phyloP scores from a whole-genome alignment of 2,113 vertebrate genomes.

The Megalops atlanticus region DNA sequence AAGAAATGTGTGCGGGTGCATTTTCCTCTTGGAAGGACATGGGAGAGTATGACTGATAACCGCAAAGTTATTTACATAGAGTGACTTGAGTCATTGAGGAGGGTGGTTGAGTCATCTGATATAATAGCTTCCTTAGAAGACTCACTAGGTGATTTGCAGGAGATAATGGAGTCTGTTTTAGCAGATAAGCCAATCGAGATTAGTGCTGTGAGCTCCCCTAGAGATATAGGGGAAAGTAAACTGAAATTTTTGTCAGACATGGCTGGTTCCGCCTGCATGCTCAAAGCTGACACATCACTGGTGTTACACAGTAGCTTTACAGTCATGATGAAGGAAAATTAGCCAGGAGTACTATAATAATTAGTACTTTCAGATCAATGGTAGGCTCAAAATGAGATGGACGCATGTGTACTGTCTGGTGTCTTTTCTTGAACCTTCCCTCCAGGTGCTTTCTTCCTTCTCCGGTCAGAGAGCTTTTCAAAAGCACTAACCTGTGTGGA shows the following conservation, averaged over 20 bases:
- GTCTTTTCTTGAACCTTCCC: constrained; percentile 27
- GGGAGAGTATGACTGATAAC: neutral
- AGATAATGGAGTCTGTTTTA: constrained; percentile 45
- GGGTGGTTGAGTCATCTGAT: constrained; percentile 31
- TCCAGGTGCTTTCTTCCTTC: constrained; percentile 53
- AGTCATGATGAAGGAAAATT: neutral
- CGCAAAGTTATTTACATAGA: neutral
- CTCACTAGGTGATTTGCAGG: constrained; percentile 42
- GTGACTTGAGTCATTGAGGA: neutral
- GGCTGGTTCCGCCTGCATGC: neutral
- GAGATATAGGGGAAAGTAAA: neutral
- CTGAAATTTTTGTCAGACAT: neutral
- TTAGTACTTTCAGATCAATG: neutral
- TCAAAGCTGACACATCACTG: neutral
- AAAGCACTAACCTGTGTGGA: constrained; percentile 50
- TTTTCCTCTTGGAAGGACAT: neutral
- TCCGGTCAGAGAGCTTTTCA: constrained; percentile 38
- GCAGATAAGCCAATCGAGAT: constrained; percentile 52
- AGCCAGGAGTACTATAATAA: neutral
- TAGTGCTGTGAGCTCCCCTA: constrained; percentile 35
- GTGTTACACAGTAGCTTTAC: neutral
- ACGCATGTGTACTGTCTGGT: neutral
- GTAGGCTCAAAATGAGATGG: neutral
- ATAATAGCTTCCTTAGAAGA: constrained; percentile 27
- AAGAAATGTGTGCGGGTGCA: neutral